phyloP scores from a whole-genome alignment of 2,888 invertebrate genomes.

The Trichogramma dendrolimi region DNA sequence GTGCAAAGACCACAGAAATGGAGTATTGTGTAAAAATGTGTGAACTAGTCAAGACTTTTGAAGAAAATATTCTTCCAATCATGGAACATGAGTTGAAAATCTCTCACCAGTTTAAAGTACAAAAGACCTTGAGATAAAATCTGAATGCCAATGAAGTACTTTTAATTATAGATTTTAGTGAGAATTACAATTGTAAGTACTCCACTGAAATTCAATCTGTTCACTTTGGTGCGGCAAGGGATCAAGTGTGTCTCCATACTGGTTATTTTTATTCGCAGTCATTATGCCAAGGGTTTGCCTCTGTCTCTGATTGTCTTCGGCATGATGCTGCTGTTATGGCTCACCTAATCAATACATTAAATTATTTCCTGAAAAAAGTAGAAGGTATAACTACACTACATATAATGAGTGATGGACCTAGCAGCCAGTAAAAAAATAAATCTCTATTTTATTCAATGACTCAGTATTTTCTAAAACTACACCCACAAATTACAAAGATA shows the following conservation, averaged over 20 bases:
- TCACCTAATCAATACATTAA: conserved; percentile 15
- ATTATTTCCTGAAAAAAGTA: conserved; percentile 9
- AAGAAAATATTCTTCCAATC: too few species aligned
- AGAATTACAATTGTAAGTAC: conserved; percentile 23
- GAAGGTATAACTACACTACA: conserved; percentile 13
- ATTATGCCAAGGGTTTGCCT: conserved; percentile 15
- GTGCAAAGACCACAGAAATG: too few species aligned
- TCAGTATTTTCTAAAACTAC: too few species aligned
- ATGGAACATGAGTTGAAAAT: too few species aligned
- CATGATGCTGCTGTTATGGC: conserved; percentile 23
- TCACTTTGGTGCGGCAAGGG: conserved; percentile 20
- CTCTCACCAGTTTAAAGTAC: too few species aligned
- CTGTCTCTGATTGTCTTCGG: conserved; percentile 13
- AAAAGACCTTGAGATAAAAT: too few species aligned
- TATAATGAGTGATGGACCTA: conserved; percentile 16
- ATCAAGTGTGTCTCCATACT: conserved; percentile 21
- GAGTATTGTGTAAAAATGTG: too few species aligned
- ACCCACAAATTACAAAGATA: too few species aligned
- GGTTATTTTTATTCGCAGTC: conserved; percentile 16
- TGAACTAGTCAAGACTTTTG: too few species aligned
- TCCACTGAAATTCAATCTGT: conserved; percentile 13
- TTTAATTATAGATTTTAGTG: conserved; percentile 12
- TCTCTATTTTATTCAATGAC: too few species aligned
- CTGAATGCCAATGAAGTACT: too few species aligned
- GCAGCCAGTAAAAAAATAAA: conserved; percentile 6